Percentiles rank a stretch among this genome's conserved stretches.
Conservation (phyloP, 1,140 invertebrate genomes). For the Pentalonia nigronervosa region DNA sequence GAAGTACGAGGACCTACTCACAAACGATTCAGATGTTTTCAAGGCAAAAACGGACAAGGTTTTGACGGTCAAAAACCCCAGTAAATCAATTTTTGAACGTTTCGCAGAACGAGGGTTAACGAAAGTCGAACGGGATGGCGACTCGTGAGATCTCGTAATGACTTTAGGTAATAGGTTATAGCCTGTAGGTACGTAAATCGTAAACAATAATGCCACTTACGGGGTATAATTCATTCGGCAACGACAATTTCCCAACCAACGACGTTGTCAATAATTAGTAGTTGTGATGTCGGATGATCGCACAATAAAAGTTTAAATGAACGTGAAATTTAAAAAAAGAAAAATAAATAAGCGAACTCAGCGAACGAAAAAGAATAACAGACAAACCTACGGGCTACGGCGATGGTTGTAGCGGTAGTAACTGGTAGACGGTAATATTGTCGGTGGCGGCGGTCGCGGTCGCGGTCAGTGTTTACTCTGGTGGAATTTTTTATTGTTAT, state of each 20-base stretch:
- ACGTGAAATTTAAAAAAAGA: neutral
- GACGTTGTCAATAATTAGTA: neutral
- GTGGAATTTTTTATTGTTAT: slow-evolving; percentile 32
- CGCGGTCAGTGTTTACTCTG: slow-evolving; percentile 25
- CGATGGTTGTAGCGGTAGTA: neutral
- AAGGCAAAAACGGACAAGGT: neutral
- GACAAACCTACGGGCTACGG: neutral
- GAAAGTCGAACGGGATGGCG: neutral
- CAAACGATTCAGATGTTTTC: neutral
- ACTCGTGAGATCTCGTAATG: neutral
- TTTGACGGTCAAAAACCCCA: neutral
- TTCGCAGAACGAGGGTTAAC: neutral
- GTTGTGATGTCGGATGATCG: neutral
- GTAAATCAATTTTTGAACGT: neutral
- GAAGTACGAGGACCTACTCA: neutral
- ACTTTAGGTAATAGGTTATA: neutral
- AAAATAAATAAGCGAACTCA: neutral
- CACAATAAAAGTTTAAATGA: neutral
- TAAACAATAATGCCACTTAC: neutral
- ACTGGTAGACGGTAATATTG: neutral
- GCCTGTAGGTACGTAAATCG: neutral
- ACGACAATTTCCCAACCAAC: neutral
- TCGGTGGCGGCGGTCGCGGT: neutral
- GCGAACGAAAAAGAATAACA: neutral
- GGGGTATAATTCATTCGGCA: neutral